Evolutionary conservation across 2,888 invertebrate species (phyloP), one percentile per base, ranked within the genome.

Genomic region (Amaurobius ferox): DNA sequence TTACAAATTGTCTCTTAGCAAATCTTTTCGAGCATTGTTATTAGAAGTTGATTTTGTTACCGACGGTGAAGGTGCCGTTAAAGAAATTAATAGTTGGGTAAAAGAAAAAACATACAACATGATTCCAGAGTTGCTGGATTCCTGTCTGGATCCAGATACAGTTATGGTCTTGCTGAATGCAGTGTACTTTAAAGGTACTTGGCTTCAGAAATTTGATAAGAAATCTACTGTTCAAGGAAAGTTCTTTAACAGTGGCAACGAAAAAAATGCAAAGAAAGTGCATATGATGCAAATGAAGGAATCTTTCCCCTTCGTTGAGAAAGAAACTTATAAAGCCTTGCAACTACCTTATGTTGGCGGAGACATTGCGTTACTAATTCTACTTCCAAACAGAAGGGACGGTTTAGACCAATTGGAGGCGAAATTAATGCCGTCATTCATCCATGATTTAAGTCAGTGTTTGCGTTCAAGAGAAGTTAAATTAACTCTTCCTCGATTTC

Each of bases 111-210:
- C n/a, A n/a, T n/a, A n/a, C n/a, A n/a, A n/a, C n/a, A n/a, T n/a
- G n/a, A n/a, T n/a, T n/a, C n/a, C n/a, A n/a, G n/a, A n/a, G n/a
- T n/a, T n/a, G n/a, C n/a, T n/a, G n/a, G n/a, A n/a, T n/a, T 30
- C 77, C 79, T 6, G 30, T 1, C 64, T 88, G 0, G 80, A 78
- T 32, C 74, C 85, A 26, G 11, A 40, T 9, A 91, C 91, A 0
- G 89, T 90, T 0, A 89, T 92, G 88, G 90, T 92, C 16, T 87
- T 92, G n/a, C n/a, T n/a, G n/a, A n/a, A n/a, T n/a, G n/a, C n/a
- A n/a, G n/a, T n/a, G n/a, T n/a, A n/a, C n/a, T n/a, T n/a, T n/a
- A n/a, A n/a, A n/a, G n/a, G n/a, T n/a, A n/a, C n/a, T n/a, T n/a
- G n/a, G n/a, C n/a, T n/a, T n/a, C n/a, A n/a, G n/a, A n/a, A n/a